Conservation (phyloP, 2,113 vertebrate species). For the Dunckerocampus dactyliophorus region DNA sequence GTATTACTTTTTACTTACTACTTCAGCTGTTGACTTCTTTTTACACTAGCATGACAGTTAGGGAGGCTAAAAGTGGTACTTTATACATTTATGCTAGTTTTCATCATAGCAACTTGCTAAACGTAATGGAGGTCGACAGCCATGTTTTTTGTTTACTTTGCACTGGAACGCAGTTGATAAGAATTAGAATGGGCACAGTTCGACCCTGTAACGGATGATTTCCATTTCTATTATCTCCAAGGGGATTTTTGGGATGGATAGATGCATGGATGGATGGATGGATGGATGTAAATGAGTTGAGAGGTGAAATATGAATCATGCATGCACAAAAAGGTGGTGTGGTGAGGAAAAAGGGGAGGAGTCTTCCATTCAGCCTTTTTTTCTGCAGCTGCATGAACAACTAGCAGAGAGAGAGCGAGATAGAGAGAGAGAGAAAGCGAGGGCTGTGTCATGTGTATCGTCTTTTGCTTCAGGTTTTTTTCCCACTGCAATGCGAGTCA, state of each 20-base stretch:
- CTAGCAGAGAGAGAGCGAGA: slow-evolving; percentile 9
- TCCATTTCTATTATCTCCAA: no score
- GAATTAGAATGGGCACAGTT: no score
- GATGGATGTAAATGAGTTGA: slow-evolving; percentile 8
- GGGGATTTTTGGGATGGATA: neutral
- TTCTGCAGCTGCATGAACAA: slow-evolving; percentile 61
- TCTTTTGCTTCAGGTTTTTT: neutral
- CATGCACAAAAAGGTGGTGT: slow-evolving; percentile 31
- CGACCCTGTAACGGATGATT: neutral
- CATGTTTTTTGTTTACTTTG: no score
- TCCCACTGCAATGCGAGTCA: slow-evolving; percentile 29
- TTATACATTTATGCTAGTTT: no score
- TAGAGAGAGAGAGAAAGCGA: slow-evolving; percentile 8
- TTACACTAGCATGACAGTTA: no score
- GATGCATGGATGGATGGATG: neutral
- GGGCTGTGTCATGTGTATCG: neutral
- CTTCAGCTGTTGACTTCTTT: no score
- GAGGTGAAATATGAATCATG: slow-evolving; percentile 35
- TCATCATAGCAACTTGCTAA: no score
- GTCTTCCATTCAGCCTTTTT: slow-evolving; percentile 68
- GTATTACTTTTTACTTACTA: no score
- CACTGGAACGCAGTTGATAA: no score
- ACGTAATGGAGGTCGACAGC: no score
- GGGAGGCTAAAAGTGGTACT: no score
- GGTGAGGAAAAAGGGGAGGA: slow-evolving; percentile 56